Percentiles rank a stretch among this genome's conserved stretches.
These are phyloP conservation scores for Phrynosoma platyrhinos DNA, from an alignment of 2,113 vertebrate genomes.

Conservation along the genomic window DNA sequence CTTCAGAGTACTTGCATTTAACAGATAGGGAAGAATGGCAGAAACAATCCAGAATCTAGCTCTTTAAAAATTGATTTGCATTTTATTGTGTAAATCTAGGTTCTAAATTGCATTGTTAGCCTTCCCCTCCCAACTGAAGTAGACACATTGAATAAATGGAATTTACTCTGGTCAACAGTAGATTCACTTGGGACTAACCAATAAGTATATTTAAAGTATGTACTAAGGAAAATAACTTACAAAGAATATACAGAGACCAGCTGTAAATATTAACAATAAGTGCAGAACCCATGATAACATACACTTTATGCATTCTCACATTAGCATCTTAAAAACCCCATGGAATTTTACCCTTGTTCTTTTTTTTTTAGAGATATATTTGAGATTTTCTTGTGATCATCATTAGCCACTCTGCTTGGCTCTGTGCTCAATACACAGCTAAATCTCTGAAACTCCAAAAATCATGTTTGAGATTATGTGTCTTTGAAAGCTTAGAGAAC, in stretches of 20 bases:
- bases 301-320: background rate
- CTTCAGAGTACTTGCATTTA: background rate
- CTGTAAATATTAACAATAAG: background rate
- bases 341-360: background rate
- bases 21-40: background rate
- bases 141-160: too few relatives aligned
- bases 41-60: background rate
- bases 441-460: background rate
- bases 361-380: too few relatives aligned
- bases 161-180: too few relatives aligned
- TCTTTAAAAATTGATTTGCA: constrained; percentile 26
- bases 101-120: too few relatives aligned
- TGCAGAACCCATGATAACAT: background rate
- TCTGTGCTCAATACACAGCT: background rate
- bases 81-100: constrained; percentile 8
- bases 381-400: background rate
- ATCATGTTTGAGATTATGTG: background rate
- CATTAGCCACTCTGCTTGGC: background rate
- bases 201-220: background rate
- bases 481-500: background rate
- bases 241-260: background rate
- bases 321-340: background rate
- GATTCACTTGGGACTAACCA: too few relatives aligned
- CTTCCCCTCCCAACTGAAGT: too few relatives aligned
- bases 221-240: constrained; percentile 18